A percentile compares a stretch with the other conserved stretches of the same genome.
These are phyloP conservation scores for Drosophila bunnanda DNA, from an alignment of 2,888 invertebrate species.

Conservation along the genomic window DNA sequence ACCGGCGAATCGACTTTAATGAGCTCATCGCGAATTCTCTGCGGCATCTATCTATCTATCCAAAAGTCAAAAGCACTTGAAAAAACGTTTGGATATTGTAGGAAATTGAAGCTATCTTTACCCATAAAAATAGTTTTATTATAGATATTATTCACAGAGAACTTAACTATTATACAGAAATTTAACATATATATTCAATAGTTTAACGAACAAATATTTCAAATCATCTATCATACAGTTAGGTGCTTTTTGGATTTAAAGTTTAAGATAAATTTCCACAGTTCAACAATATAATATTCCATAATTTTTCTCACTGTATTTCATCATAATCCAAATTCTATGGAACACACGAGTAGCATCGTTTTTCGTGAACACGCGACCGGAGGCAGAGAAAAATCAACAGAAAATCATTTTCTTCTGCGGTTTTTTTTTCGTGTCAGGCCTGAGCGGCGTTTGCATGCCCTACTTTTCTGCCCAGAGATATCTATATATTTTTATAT, in stretches of 20 bases:
- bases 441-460: constrained; percentile 62
- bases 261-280: not conserved
- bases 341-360: constrained; percentile 47
- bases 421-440: constrained; percentile 40
- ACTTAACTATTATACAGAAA: too few species aligned
- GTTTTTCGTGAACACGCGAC: constrained; percentile 64
- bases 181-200: not conserved
- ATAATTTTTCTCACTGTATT: constrained; percentile 19
- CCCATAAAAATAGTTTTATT: too few species aligned
- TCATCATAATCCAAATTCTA: constrained; percentile 19
- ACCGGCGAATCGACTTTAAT: constrained; percentile 37
- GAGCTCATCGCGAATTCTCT: constrained; percentile 62
- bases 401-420: constrained; percentile 43
- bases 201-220: not conserved
- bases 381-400: constrained; percentile 65
- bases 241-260: not conserved
- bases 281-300: not conserved
- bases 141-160: too few species aligned
- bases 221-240: too few species aligned
- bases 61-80: constrained; percentile 22
- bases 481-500: constrained; percentile 31
- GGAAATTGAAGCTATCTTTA: not conserved
- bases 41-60: constrained; percentile 3
- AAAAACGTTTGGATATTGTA: not conserved
- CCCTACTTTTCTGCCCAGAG: constrained; percentile 60